Evolutionary conservation across 2,888 invertebrate species (phyloP).

Genomic region (Phyllotreta cruciferae): DNA sequence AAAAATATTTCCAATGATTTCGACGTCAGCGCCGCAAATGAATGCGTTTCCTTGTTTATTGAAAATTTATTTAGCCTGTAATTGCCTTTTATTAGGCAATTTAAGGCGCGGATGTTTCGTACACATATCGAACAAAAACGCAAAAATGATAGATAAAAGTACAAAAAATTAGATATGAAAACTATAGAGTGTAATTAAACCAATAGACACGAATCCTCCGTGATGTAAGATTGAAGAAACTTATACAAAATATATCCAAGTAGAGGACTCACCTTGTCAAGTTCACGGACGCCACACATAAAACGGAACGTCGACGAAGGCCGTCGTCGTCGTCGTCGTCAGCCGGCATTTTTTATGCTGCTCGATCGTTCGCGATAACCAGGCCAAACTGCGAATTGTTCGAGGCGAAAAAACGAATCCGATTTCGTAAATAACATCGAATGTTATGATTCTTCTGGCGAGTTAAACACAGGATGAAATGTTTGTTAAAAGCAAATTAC

Average conservation of each 20-base stretch:
- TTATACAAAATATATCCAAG: neutral
- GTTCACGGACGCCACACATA: conserved; percentile 42
- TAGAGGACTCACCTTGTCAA: conserved; percentile 43
- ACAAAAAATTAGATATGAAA: neutral
- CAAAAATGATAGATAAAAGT: too few relatives aligned
- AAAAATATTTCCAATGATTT: too few relatives aligned
- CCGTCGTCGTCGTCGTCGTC: neutral
- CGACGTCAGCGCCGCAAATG: too few relatives aligned
- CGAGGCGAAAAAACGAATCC: conserved; percentile 17
- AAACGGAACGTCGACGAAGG: conserved; percentile 21
- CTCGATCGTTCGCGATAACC: conserved; percentile 12
- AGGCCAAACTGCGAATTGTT: neutral
- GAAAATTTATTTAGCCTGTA: too few relatives aligned
- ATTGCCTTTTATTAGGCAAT: too few relatives aligned
- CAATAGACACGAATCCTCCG: conserved; percentile 26
- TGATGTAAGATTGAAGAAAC: conserved; percentile 22
- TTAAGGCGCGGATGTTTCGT: too few relatives aligned
- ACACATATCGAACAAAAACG: too few relatives aligned
- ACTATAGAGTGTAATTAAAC: conserved; percentile 18
- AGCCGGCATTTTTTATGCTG: conserved; percentile 21
- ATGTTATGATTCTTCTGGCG: conserved; percentile 14
- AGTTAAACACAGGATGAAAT: conserved; percentile 42
- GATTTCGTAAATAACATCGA: conserved; percentile 13
- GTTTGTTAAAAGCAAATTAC: conserved; percentile 48
- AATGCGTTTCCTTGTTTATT: too few relatives aligned